Base-by-base conservation (phyloP, 2,888 invertebrate species). In the Phalera bucephala region DNA sequence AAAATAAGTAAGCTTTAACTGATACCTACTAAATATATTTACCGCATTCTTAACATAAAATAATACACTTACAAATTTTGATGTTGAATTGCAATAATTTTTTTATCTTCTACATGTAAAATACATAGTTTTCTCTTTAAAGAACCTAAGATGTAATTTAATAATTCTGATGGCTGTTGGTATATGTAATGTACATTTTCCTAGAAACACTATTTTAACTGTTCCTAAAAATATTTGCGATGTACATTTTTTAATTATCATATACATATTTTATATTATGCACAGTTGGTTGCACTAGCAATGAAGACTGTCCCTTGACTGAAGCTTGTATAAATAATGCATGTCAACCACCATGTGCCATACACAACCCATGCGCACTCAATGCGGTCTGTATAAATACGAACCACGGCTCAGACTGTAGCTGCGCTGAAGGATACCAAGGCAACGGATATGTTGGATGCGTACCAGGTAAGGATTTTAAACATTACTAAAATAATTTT, bases 381-480 rank as follows among this genome's bases (percentile, higher is more conserved):
- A 94, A 96, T 75, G 96, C 96, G 36, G 92, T 95, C 52, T 97
- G 97, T 87, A 93, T 95, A 82, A 96, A 96, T 81, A 95, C 95
- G 33, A 95, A 96, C 66, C 97, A 97, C 72, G 95, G 94, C 52
- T 94, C 95, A 13, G 95, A 96, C 69, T 97, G 97, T 80, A 95
- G 94, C 74, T 97, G 97, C 71, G 91, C 92, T 28, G 95, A 96
- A 80, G 96, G 96, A 51, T 96, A 93, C 79, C 94, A 95, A 79
- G 97, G 97, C 72, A 95, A 96, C 69, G 96, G 96, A 65, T 95
- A 94, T 64, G 91, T 95, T 29, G 94, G 94, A 64, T 96, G 96
- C 70, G 92, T 93, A 53, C 93, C 93, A 91, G 95, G 96, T 96
- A 91, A 81, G 64, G 39, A 33, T 17, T 19, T 25, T 11, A 13